phyloP scores from a whole-genome alignment of 2,113 vertebrate species.

The Odontophorus gujanensis region DNA sequence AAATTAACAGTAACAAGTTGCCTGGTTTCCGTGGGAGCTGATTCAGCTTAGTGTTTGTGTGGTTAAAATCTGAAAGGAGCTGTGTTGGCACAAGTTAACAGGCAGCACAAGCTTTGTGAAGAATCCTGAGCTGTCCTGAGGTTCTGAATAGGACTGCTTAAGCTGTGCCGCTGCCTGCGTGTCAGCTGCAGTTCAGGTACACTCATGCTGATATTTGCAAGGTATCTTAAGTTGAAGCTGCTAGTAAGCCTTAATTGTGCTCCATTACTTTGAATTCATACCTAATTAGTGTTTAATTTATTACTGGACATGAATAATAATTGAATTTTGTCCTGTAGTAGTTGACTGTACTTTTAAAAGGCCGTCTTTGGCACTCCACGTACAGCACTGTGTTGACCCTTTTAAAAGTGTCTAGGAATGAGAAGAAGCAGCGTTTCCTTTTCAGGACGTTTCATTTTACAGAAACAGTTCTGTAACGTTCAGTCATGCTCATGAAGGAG shows the following conservation, averaged over 20 bases:
- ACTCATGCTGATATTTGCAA: background rate
- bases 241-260: background rate
- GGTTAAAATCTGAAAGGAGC: slow-evolving; percentile 14
- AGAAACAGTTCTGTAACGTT: background rate
- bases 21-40: slow-evolving; percentile 70
- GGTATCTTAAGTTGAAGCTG: background rate
- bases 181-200: background rate
- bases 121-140: background rate
- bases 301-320: background rate
- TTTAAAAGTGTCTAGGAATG: background rate
- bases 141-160: background rate
- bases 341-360: background rate
- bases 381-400: background rate
- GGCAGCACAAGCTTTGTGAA: background rate
- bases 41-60: slow-evolving; percentile 46
- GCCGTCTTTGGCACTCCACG: background rate
- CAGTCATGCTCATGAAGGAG: background rate
- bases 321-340: background rate
- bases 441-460: background rate
- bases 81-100: slow-evolving; percentile 11
- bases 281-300: background rate
- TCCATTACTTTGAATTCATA: background rate
- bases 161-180: background rate
- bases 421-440: background rate
- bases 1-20: slow-evolving; percentile 34